phyloP scores from a whole-genome alignment of 2,113 vertebrate species.

The Psittacula cyanocephala region DNA sequence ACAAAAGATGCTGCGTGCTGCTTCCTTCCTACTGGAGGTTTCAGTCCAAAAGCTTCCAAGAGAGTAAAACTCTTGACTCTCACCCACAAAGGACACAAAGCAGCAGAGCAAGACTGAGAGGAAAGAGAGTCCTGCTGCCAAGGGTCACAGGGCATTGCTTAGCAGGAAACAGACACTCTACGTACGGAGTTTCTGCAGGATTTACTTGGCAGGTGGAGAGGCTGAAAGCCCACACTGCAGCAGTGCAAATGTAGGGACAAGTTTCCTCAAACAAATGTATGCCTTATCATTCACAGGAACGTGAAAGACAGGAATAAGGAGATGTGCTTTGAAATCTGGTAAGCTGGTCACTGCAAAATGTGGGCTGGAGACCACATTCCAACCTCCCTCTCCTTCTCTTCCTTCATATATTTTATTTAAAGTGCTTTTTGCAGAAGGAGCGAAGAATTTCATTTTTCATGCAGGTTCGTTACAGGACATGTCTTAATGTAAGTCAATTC shows the following conservation, averaged over 20 bases:
- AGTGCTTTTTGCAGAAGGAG: not conserved
- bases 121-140: not conserved
- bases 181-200: not conserved
- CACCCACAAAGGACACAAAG: not conserved
- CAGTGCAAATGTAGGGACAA: not conserved
- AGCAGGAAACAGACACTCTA: constrained; percentile 40
- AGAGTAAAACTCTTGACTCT: not conserved
- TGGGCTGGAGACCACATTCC: not conserved
- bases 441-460: not conserved
- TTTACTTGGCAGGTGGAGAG: not conserved
- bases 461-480: not conserved
- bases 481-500: not conserved
- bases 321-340: not conserved
- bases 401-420: not conserved
- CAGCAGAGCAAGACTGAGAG: not conserved
- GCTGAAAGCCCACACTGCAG: not conserved
- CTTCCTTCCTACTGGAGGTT: constrained; percentile 64
- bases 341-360: not conserved
- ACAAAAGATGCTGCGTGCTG: constrained; percentile 33
- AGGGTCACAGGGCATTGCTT: constrained; percentile 32
- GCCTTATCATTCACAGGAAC: not conserved
- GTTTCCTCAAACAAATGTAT: not conserved
- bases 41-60: constrained; percentile 11
- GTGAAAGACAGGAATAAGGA: not conserved
- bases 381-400: not conserved